Evolutionary conservation across 2,888 invertebrate genomes (phyloP), one percentile per base, ranked within the genome.

Genomic region (Pandemis corylana): DNA sequence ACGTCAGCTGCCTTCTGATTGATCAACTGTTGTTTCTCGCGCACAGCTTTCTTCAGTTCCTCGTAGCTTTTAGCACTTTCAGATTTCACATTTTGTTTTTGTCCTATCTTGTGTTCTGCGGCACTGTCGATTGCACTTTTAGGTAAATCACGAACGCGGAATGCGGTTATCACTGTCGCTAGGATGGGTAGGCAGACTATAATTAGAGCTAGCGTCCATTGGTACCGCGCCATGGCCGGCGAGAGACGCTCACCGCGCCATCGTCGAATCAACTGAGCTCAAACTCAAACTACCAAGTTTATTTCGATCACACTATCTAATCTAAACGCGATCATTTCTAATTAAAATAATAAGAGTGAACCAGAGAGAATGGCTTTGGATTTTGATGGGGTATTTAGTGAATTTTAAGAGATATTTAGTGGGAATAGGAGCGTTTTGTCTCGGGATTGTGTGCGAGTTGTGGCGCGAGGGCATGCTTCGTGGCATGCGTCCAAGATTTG

Each of bases 401-500:
- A 82, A 83, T 80, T 81, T 78, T 81, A 77, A 76, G 80, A 81
- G 82, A 78, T 82, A 85, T 88, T 91, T 87, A 83, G 85, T 84
- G 80, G 85, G 85, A 88, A 88, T 88, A 87, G 88, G 89, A 86
- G 86, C 87, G 89, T 87, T 87, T 89, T 87, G 85, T 84, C 83
- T 95, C 85, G 95, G 94, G 83, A 95, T 95, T 91, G 96, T 96
- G 86, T 96, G 95, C 80, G 95, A 96, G 81, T 86, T 96, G 96
- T 87, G 96, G 92, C 89, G 95, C 92, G 72, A 95, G 90, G 77
- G 95, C 96, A 84, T 95, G 95, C 81, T 84, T 85, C 85, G 88
- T 94, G 94, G 94, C 94, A 90, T 78, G 76, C 83, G 82, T 91
- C 94, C 94, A 94, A 93, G 87, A 88, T 85, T 86, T 81, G 83